Conservation (phyloP, 1,140 invertebrate species). For the Drosophila persimilis region DNA sequence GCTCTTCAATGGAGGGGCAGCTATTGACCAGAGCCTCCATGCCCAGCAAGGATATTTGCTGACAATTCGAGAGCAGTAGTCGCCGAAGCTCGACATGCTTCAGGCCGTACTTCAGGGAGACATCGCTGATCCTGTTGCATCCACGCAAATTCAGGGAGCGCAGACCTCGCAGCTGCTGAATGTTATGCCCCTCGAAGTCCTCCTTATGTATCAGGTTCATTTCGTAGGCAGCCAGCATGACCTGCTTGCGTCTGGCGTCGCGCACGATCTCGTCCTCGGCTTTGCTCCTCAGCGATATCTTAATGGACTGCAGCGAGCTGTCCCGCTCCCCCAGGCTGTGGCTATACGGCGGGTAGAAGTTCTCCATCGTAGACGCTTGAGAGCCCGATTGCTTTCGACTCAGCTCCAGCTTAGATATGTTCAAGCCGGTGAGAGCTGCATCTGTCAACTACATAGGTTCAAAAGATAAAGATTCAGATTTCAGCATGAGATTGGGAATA, state of each 20-base stretch:
- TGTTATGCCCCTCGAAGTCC: slow-evolving; percentile 83
- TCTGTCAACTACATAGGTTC: slow-evolving; percentile 83
- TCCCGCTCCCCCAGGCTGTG: slow-evolving; percentile 47
- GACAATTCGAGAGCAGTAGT: slow-evolving; percentile 86
- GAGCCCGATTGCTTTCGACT: slow-evolving; percentile 48
- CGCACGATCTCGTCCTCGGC: slow-evolving; percentile 87
- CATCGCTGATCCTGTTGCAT: slow-evolving; percentile 88
- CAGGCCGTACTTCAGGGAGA: slow-evolving; percentile 87
- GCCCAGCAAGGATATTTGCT: slow-evolving; percentile 87
- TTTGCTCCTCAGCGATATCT: slow-evolving; percentile 86
- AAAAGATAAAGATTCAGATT: background rate
- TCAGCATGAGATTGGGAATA: too few species aligned
- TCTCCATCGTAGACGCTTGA: slow-evolving; percentile 45
- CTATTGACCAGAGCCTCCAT: slow-evolving; percentile 86
- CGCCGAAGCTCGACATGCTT: slow-evolving; percentile 85
- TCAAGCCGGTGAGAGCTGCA: slow-evolving; percentile 87
- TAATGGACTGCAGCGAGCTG: slow-evolving; percentile 67
- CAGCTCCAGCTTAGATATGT: slow-evolving; percentile 78
- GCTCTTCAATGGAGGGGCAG: slow-evolving; percentile 88
- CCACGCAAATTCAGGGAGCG: slow-evolving; percentile 86
- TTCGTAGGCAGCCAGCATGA: slow-evolving; percentile 86
- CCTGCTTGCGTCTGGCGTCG: slow-evolving; percentile 86
- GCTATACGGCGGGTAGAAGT: slow-evolving; percentile 66
- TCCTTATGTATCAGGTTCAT: slow-evolving; percentile 84
- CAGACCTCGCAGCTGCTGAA: slow-evolving; percentile 85